phyloP scores from a whole-genome alignment of 2,888 invertebrate species.

The Neocrepidodera transversa region DNA sequence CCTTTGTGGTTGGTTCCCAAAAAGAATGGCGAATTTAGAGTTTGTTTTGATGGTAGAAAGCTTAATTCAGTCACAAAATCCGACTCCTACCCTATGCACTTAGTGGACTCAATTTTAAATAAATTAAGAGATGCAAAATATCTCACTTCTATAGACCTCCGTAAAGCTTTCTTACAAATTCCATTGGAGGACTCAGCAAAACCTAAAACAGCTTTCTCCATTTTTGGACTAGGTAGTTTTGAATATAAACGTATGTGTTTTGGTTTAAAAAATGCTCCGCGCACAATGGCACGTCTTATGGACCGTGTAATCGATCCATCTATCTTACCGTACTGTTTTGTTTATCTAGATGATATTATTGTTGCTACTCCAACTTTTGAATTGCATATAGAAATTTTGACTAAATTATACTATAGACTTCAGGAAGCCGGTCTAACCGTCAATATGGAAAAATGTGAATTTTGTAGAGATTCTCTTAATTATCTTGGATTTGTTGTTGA shows the following conservation, averaged over 20 bases:
- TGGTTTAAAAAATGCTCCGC: slow-evolving; percentile 35
- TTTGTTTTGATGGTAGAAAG: slow-evolving; percentile 49
- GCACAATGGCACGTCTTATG: too few species aligned
- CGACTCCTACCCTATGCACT: slow-evolving; percentile 48
- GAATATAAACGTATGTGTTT: slow-evolving; percentile 30
- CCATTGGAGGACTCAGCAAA: slow-evolving; percentile 27
- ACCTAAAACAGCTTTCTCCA: slow-evolving; percentile 29
- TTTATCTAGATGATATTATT: slow-evolving; percentile 35
- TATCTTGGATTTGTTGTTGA: slow-evolving; percentile 20
- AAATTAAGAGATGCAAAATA: slow-evolving; percentile 45
- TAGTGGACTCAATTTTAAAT: slow-evolving; percentile 47
- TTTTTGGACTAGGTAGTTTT: slow-evolving; percentile 29
- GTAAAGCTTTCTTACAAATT: slow-evolving; percentile 43
- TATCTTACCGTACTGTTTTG: too few species aligned
- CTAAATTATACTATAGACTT: too few species aligned
- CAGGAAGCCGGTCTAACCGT: too few species aligned
- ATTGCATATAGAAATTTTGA: slow-evolving; percentile 9
- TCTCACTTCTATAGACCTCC: slow-evolving; percentile 48
- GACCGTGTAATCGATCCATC: too few species aligned
- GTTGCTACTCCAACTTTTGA: slow-evolving; percentile 14
- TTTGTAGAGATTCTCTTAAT: too few species aligned
- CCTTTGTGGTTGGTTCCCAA: slow-evolving; percentile 44
- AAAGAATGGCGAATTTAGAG: slow-evolving; percentile 45
- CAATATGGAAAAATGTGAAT: too few species aligned
- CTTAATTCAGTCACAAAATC: slow-evolving; percentile 46